Evolutionary conservation across 2,113 vertebrate species (phyloP).

Genomic region (Heteronetta atricapilla): DNA sequence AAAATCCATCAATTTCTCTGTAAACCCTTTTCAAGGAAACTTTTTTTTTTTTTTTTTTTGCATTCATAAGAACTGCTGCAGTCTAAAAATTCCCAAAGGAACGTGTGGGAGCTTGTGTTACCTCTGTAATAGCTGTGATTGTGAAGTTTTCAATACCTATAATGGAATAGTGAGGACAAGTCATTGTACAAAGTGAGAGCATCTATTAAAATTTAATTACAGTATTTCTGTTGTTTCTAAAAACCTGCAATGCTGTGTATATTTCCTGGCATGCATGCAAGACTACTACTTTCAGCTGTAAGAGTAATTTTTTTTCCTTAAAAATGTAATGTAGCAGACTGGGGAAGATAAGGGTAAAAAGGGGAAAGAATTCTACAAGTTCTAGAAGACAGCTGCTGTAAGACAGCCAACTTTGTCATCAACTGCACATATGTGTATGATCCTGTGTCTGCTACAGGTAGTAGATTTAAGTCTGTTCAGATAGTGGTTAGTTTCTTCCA

Average conservation of each 20-base stretch:
- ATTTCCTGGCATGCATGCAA: background rate
- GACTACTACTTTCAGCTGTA: background rate
- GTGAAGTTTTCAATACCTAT: conserved; percentile 63
- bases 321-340: background rate
- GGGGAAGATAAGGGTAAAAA: background rate
- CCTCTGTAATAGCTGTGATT: conserved; percentile 51
- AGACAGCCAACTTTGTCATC: background rate
- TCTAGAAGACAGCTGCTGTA: background rate
- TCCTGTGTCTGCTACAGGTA: background rate
- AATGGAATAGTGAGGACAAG: conserved; percentile 24
- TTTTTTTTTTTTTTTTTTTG: background rate
- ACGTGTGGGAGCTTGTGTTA: conserved; percentile 63
- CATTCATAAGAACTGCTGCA: conserved; percentile 14
- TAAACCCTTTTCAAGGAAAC: background rate
- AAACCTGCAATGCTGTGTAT: background rate
- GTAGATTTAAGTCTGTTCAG: background rate
- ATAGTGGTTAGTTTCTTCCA: background rate
- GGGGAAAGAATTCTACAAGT: background rate
- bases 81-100: conserved; percentile 68
- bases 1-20: background rate
- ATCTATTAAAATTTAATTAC: conserved; percentile 2
- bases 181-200: conserved; percentile 6
- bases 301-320: background rate
- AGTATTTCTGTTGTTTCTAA: background rate
- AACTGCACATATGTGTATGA: background rate